Conservation (phyloP, 2,113 vertebrate genomes). For the Gorsachius goisagi region DNA sequence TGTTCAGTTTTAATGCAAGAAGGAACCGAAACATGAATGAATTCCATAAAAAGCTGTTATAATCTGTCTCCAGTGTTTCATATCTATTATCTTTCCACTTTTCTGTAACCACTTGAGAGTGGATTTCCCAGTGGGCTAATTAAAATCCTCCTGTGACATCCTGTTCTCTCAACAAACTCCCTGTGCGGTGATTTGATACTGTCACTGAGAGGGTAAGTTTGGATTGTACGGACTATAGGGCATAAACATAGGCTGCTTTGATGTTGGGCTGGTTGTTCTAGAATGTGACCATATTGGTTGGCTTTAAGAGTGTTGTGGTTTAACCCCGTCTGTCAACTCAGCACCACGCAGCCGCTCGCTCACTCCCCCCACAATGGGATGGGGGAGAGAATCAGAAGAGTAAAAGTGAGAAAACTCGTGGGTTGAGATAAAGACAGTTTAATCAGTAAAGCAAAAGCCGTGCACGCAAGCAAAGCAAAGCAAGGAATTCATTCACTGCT, state of each 20-base stretch:
- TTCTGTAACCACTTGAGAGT: neutral
- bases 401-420: too few species aligned
- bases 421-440: too few species aligned
- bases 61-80: neutral
- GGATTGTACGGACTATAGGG: neutral
- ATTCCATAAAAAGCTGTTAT: neutral
- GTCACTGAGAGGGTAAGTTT: neutral
- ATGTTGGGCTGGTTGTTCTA: neutral
- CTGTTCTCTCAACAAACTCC: neutral
- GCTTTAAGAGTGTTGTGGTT: neutral
- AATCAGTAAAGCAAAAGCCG: too few species aligned
- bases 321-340: too few species aligned
- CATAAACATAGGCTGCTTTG: neutral
- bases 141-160: slow-evolving; percentile 6
- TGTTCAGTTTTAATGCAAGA: neutral
- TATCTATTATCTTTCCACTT: slow-evolving; percentile 2
- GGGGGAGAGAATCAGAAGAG: too few species aligned
- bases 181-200: neutral
- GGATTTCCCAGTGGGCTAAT: slow-evolving; percentile 26
- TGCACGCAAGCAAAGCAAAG: too few species aligned
- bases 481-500: too few species aligned
- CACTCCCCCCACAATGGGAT: too few species aligned
- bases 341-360: too few species aligned
- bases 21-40: slow-evolving; percentile 15
- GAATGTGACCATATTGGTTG: neutral